Conservation (phyloP, 1,140 invertebrate genomes). For the Eriosoma lanigerum region DNA sequence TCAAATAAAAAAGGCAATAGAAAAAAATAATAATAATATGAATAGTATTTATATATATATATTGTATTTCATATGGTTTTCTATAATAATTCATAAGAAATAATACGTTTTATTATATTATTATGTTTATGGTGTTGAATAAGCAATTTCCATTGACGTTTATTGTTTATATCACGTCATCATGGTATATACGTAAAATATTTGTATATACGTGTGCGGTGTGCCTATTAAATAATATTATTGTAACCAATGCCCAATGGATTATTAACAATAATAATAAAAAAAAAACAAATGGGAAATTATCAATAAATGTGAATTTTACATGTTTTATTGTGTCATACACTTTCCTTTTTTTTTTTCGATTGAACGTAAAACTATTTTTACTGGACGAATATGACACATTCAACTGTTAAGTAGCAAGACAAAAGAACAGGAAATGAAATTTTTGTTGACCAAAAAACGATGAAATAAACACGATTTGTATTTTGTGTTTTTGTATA, state of each 20-base stretch:
- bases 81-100: not conserved
- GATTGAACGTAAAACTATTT: slow-evolving; percentile 4
- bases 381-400: slow-evolving; percentile 1
- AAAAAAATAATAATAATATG: too few species aligned
- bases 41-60: too few species aligned
- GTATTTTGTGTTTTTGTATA: too few species aligned
- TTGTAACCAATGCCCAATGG: not conserved
- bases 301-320: slow-evolving; percentile 29
- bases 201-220: too few species aligned
- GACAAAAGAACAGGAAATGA: slow-evolving; percentile 35
- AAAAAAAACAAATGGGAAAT: slow-evolving; percentile 33
- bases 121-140: not conserved
- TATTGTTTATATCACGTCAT: not conserved
- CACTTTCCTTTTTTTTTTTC: slow-evolving; percentile 29
- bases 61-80: too few species aligned
- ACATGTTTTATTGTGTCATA: slow-evolving; percentile 26
- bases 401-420: slow-evolving; percentile 6
- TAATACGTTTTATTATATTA: not conserved
- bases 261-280: slow-evolving; percentile 23
- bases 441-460: slow-evolving; percentile 8
- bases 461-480: not conserved
- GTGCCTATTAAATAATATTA: slow-evolving; percentile 26
- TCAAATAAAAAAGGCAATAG: too few species aligned
- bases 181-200: not conserved
- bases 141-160: slow-evolving; percentile 25